phyloP scores from a whole-genome alignment of 1,140 invertebrate species.

The Latrodectus geometricus region DNA sequence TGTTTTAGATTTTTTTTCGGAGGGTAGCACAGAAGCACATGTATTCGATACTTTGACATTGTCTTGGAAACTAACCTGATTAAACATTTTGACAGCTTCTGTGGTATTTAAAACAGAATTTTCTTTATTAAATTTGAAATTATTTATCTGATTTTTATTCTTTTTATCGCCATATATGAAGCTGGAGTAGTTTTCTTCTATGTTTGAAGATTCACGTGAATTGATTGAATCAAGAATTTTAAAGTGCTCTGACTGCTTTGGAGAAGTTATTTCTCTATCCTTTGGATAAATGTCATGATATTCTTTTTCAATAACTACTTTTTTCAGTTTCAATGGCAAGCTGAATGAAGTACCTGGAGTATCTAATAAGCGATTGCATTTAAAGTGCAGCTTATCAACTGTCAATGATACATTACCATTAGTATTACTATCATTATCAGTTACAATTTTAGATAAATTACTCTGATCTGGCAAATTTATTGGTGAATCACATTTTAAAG shows the following conservation, averaged over 20 bases:
- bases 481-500: background rate
- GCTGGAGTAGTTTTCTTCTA: too few relatives aligned
- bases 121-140: background rate
- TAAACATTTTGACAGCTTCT: too few relatives aligned
- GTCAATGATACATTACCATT: slow-evolving; percentile 21
- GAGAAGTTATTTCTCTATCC: background rate
- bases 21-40: background rate
- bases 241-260: background rate
- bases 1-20: background rate
- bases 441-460: background rate
- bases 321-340: slow-evolving; percentile 26
- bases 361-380: background rate
- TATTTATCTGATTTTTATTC: background rate
- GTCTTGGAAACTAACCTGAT: background rate
- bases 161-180: background rate
- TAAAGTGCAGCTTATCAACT: slow-evolving; percentile 14
- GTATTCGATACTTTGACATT: background rate
- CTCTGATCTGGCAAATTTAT: background rate
- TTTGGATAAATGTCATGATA: background rate
- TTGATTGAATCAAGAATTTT: background rate
- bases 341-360: slow-evolving; percentile 17
- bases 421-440: background rate
- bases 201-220: background rate
- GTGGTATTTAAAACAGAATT: background rate
- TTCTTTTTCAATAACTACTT: slow-evolving; percentile 30